These are phyloP conservation scores for Miniopterus natalensis DNA, from an alignment of 2,113 vertebrate genomes.

Conservation along the genomic window DNA sequence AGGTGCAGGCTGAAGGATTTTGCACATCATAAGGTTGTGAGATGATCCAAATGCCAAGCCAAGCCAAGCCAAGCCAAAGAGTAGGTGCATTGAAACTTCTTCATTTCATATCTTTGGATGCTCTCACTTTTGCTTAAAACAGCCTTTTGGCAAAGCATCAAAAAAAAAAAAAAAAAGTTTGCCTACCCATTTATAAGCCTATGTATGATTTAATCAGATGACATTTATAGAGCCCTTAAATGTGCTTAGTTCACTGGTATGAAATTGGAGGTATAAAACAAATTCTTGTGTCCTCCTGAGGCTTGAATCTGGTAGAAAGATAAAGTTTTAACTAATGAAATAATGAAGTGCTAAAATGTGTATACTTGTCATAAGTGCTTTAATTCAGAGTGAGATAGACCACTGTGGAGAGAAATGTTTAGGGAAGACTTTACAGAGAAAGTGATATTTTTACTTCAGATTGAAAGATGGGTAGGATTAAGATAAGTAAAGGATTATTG, in stretches of 20 bases:
- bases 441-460: not conserved
- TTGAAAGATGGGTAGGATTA: not conserved
- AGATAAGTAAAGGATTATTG: not conserved
- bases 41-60: not conserved
- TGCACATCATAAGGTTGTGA: not conserved
- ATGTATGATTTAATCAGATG: conserved; percentile 14
- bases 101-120: conserved; percentile 28
- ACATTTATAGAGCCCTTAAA: not conserved
- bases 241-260: not conserved
- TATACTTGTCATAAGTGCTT: not conserved
- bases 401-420: conserved; percentile 25
- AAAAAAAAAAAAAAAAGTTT: not conserved
- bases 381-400: not conserved
- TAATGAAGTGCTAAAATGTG: conserved; percentile 31
- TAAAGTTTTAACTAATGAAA: conserved; percentile 24
- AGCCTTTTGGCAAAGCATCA: not conserved
- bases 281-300: not conserved
- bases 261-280: not conserved
- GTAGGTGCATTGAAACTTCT: conserved; percentile 15
- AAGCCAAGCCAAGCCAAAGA: not conserved
- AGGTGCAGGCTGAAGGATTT: conserved; percentile 1
- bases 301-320: not conserved
- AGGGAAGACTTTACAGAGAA: not conserved
- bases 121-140: conserved; percentile 33
- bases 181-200: not conserved